Percentiles rank a stretch among this genome's conserved stretches.
These are phyloP conservation scores for Tupaia chinensis DNA, from an alignment of 2,113 vertebrate genomes.

Conservation along the genomic window DNA sequence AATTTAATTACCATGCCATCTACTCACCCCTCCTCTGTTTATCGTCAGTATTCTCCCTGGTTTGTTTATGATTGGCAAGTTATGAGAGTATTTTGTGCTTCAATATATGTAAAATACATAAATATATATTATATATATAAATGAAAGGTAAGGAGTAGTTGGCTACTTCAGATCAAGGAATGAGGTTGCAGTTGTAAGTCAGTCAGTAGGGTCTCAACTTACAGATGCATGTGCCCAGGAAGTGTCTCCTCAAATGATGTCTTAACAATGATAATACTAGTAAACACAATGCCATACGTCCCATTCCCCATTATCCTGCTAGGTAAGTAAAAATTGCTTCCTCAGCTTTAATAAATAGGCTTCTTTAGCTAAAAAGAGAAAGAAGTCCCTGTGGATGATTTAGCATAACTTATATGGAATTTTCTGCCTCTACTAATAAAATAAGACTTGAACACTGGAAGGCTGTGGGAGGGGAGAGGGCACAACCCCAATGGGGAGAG, in stretches of 20 bases:
- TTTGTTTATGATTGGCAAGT: not conserved
- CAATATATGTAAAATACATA: too few species aligned
- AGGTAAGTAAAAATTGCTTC: not conserved
- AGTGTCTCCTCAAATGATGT: not conserved
- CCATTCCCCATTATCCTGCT: not conserved
- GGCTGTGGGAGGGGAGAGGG: not conserved
- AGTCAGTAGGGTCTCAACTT: not conserved
- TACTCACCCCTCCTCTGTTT: not conserved
- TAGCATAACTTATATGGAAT: not conserved
- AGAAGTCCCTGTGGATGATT: not conserved
- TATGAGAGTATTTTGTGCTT: not conserved
- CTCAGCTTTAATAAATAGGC: not conserved
- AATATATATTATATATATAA: not conserved
- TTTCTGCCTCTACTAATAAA: not conserved
- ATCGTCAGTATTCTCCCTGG: not conserved
- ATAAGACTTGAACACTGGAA: not conserved
- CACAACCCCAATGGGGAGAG: accelerated
- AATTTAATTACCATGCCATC: too few species aligned
- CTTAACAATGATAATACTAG: not conserved
- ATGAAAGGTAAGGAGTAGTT: not conserved
- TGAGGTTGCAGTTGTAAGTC: not conserved
- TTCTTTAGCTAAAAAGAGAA: not conserved
- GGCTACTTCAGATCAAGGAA: too few species aligned
- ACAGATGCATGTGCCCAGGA: not conserved
- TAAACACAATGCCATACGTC: not conserved